A percentile compares a stretch with the other conserved stretches of the same genome.
These are phyloP conservation scores for Babylonia areolata DNA, from an alignment of 1,140 invertebrate species.

Conservation along the genomic window DNA sequence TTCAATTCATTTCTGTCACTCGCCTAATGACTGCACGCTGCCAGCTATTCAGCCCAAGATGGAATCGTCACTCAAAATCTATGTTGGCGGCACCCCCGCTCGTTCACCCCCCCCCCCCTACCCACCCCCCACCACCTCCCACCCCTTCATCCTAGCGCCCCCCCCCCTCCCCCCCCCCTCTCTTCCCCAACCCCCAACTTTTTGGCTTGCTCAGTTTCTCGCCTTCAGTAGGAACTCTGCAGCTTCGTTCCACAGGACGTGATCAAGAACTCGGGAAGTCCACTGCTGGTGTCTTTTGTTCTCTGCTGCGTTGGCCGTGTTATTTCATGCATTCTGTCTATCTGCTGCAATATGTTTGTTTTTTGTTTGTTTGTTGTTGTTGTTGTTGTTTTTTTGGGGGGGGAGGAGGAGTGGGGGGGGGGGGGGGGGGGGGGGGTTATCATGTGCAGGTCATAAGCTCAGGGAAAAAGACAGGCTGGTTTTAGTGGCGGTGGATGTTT, in stretches of 20 bases:
- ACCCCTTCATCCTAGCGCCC: not conserved
- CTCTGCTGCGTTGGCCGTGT: too few species aligned
- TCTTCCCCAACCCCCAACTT: not conserved
- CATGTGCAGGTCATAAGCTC: too few species aligned
- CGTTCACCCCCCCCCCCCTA: not conserved
- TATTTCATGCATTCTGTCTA: too few species aligned
- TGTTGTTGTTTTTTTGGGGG: too few species aligned
- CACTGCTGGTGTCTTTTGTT: too few species aligned
- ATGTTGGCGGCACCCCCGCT: not conserved
- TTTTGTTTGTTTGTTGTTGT: too few species aligned
- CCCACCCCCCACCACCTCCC: not conserved
- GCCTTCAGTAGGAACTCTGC: not conserved
- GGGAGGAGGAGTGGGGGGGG: not conserved
- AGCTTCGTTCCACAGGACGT: not conserved
- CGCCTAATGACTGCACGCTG: slow-evolving; percentile 11
- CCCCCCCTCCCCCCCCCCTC: not conserved
- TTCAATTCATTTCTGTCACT: slow-evolving; percentile 24
- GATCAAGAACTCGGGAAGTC: too few species aligned
- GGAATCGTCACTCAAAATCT: slow-evolving; percentile 21
- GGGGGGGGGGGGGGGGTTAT: not conserved
- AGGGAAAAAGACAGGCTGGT: too few species aligned
- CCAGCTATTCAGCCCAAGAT: slow-evolving; percentile 5
- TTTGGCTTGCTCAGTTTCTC: not conserved
- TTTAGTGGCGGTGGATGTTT: too few species aligned
- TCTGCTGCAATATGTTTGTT: too few species aligned